Conservation (phyloP, 2,113 vertebrate species). For the Aythya baeri region DNA sequence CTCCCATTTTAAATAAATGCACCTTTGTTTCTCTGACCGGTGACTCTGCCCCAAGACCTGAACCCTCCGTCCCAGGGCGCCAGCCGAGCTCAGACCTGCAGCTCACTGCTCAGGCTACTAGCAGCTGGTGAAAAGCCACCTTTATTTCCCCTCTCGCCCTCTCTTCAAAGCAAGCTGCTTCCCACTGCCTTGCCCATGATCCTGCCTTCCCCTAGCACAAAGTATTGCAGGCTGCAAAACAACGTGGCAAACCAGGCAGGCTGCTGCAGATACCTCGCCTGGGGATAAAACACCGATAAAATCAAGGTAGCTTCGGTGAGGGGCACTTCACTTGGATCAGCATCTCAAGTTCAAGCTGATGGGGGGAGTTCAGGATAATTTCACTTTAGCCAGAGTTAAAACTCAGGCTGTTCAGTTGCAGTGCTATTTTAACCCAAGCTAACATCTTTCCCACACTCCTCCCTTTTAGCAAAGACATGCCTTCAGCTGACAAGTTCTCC, state of each 20-base stretch:
- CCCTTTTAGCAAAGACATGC: not conserved
- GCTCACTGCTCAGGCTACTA: accelerated
- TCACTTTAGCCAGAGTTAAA: slow-evolving; percentile 15
- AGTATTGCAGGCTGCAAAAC: not conserved
- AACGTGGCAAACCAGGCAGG: not conserved
- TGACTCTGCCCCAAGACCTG: not conserved
- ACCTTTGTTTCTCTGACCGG: not conserved
- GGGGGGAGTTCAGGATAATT: slow-evolving; percentile 25
- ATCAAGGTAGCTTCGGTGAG: not conserved
- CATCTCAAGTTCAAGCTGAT: not conserved
- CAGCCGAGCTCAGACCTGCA: accelerated
- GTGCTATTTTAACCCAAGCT: slow-evolving; percentile 44
- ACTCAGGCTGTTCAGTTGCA: not conserved
- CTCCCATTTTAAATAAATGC: not conserved
- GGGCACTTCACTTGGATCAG: not conserved
- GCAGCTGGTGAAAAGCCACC: not conserved
- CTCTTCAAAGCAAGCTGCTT: not conserved
- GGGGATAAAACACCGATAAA: not conserved
- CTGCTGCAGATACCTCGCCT: accelerated
- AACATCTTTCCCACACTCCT: slow-evolving; percentile 61
- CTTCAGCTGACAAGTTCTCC: slow-evolving; percentile 10
- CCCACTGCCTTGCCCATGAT: accelerated
- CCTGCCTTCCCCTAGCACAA: not conserved
- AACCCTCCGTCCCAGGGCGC: accelerated
- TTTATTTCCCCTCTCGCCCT: not conserved